Percentiles rank a stretch among this genome's conserved stretches.
Evolutionary conservation across 2,888 invertebrate genomes (phyloP).

Genomic region (Helleia helle): DNA sequence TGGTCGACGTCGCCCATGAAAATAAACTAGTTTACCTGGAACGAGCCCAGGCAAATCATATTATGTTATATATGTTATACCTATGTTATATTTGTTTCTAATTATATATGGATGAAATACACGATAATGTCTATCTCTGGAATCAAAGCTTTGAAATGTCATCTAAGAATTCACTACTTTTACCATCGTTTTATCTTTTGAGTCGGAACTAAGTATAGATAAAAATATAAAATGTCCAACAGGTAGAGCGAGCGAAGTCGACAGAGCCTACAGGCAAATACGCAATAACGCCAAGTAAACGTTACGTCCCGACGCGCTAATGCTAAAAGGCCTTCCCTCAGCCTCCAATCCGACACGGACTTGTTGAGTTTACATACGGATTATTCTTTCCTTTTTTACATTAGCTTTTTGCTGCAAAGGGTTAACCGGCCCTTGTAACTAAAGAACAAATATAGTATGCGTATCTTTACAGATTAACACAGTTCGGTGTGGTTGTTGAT

Average conservation of each 20-base stretch:
- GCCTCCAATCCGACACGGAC: slow-evolving; percentile 24
- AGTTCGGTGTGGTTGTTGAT: not conserved
- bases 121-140: too few relatives aligned
- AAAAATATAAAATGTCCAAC: slow-evolving; percentile 26
- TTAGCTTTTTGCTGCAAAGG: slow-evolving; percentile 10
- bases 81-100: too few relatives aligned
- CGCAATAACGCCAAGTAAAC: slow-evolving; percentile 49
- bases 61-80: too few relatives aligned
- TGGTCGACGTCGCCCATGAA: too few relatives aligned
- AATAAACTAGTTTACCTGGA: too few relatives aligned
- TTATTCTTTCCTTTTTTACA: slow-evolving; percentile 14
- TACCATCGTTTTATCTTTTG: too few relatives aligned
- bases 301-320: slow-evolving; percentile 47
- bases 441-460: slow-evolving; percentile 15
- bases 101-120: too few relatives aligned
- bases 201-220: not conserved
- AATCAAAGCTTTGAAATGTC: too few relatives aligned
- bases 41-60: too few relatives aligned
- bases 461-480: not conserved
- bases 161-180: too few relatives aligned
- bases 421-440: slow-evolving; percentile 5
- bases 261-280: slow-evolving; percentile 49
- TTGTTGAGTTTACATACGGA: slow-evolving; percentile 24
- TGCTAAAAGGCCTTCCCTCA: slow-evolving; percentile 39
- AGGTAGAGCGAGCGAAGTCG: slow-evolving; percentile 44